Evolutionary conservation across 2,888 invertebrate genomes (phyloP), one percentile per base, ranked within the genome.

Genomic region (Microchrysa polita): DNA sequence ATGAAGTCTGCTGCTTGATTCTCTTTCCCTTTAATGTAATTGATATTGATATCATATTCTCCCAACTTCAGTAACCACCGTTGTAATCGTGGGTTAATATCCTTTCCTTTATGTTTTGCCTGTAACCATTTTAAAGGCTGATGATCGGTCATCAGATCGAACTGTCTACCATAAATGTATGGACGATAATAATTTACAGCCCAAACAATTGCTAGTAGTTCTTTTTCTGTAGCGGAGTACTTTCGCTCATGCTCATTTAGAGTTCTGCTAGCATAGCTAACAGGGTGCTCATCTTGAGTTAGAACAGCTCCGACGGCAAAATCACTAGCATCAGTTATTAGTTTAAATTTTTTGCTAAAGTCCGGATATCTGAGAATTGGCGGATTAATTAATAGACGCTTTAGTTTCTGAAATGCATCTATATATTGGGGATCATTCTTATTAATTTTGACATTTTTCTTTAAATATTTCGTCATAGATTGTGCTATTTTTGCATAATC

Each of bases 181-280:
- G 80, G 81, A 20, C 81, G 55, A 34, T 81, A 82, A 65, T 81
- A 79, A 76, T 81, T 81, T 0, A 77, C 74, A 0, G 80, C 80
- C 80, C 79, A 81, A 0, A 65, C 34, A 4, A 82, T 79, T 0
- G 77, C 78, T 60, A 81, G 40, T 1, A 81, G 63, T 77, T 82
- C 81, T 53, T 81, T 82, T 73, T 83, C 81, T 10, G 80, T 78
- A 1, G 78, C 77, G 1, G 75, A 75, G 52, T 80, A 80, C 48
- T 77, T 79, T 10, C 12, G 42, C 76, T 80, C 78, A 0, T 77
- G 65, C 18, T 67, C 34, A 5, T 73, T 77, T 71, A 77, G 65
- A 5, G 77, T 79, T 76, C 81, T 72, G n/a, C 80, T 80, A 1
- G 80, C 76, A 63, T 77, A 80, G 42, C 78, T 77, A 9, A 81